These are phyloP conservation scores for Polydesmus complanatus DNA, from an alignment of 2,888 invertebrate genomes.

Conservation along the genomic window DNA sequence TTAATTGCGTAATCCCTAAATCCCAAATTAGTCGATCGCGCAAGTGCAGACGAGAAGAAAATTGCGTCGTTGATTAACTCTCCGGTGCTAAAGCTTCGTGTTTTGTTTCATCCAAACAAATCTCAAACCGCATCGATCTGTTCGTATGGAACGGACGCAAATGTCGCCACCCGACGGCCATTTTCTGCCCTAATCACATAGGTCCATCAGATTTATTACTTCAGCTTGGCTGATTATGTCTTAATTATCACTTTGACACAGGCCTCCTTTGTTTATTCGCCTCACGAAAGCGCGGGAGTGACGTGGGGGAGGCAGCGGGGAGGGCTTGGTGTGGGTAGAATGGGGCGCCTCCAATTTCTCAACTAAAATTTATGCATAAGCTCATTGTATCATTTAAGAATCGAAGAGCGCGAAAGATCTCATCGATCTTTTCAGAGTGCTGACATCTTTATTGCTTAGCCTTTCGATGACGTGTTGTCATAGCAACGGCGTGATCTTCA, in stretches of 20 bases:
- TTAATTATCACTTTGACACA: conserved; percentile 9
- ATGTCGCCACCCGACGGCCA: background rate
- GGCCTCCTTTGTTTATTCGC: background rate
- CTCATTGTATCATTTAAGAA: too few relatives aligned
- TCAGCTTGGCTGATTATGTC: conserved; percentile 9
- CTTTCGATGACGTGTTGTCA: background rate
- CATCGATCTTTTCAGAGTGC: background rate
- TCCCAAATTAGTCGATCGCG: background rate
- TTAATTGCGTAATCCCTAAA: background rate
- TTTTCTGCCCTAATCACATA: background rate
- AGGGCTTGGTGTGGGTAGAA: too few relatives aligned
- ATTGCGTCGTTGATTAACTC: background rate
- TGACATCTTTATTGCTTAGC: background rate
- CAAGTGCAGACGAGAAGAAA: background rate
- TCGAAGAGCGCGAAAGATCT: background rate
- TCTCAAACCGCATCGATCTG: too few relatives aligned
- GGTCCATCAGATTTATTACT: conserved; percentile 10
- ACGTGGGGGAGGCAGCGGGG: too few relatives aligned
- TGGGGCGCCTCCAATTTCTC: too few relatives aligned
- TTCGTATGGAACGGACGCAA: background rate
- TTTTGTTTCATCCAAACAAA: too few relatives aligned
- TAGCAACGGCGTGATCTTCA: background rate
- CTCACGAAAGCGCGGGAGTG: too few relatives aligned
- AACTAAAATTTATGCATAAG: too few relatives aligned
- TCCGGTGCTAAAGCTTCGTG: too few relatives aligned